These are phyloP conservation scores for Regulus satrapa DNA, from an alignment of 2,113 vertebrate species.

Conservation along the genomic window DNA sequence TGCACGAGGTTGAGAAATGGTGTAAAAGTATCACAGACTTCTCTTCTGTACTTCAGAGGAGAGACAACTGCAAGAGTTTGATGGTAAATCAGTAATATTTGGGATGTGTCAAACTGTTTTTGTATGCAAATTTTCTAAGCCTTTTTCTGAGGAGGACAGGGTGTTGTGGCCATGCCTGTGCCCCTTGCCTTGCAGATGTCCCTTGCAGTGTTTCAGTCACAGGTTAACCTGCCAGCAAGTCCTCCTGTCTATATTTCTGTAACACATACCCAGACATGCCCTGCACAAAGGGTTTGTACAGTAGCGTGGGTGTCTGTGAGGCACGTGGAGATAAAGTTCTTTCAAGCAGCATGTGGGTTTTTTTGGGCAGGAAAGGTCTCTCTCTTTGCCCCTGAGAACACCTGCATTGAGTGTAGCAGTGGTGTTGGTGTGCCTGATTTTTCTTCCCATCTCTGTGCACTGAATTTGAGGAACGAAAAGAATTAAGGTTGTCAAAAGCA, in stretches of 20 bases:
- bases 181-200: not conserved
- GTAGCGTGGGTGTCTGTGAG: not conserved
- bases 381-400: not conserved
- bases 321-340: not conserved
- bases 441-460: not conserved
- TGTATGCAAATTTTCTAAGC: not conserved
- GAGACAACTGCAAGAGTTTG: not conserved
- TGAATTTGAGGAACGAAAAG: not conserved
- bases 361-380: not conserved
- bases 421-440: not conserved
- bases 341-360: not conserved
- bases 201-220: not conserved
- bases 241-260: rapidly evolving
- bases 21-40: not conserved
- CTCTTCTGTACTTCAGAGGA: not conserved
- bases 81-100: not conserved
- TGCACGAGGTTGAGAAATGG: not conserved
- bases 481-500: not conserved
- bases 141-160: not conserved
- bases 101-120: not conserved
- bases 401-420: not conserved
- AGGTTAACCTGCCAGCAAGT: rapidly evolving
- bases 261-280: rapidly evolving
- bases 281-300: rapidly evolving
- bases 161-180: rapidly evolving